These are phyloP conservation scores for Pangasius sanitwongsei DNA, from an alignment of 2,797 vertebrate species.

Conservation along the genomic window DNA sequence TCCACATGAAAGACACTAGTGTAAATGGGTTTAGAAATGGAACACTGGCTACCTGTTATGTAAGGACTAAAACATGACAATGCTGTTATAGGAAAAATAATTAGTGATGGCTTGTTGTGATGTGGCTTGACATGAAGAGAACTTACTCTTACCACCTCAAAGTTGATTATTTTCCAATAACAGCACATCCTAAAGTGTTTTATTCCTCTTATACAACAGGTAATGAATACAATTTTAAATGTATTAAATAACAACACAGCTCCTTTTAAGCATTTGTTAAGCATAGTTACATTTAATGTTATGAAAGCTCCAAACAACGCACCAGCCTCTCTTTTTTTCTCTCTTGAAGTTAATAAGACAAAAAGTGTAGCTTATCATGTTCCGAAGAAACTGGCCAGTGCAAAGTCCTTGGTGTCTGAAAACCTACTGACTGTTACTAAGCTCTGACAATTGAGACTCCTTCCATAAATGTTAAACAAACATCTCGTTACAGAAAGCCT, in stretches of 20 bases:
- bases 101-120: neutral
- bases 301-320: neutral
- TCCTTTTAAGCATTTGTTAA: neutral
- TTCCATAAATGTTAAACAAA: neutral
- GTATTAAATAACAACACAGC: neutral
- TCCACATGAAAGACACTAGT: constrained; percentile 27
- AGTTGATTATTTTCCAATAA: neutral
- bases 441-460: neutral
- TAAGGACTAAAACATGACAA: constrained; percentile 6
- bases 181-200: neutral
- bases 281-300: neutral
- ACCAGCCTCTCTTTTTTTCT: neutral
- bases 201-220: neutral
- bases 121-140: neutral
- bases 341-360: neutral
- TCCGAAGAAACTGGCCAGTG: neutral
- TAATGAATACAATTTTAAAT: neutral
- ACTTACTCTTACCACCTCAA: neutral
- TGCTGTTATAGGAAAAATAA: constrained; percentile 5
- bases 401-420: neutral
- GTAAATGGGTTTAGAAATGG: constrained; percentile 8
- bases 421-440: neutral
- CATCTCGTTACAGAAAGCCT: neutral
- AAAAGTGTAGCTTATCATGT: neutral
- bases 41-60: neutral